Percentiles rank a stretch among this genome's conserved stretches.
Evolutionary conservation across 1,140 invertebrate species (phyloP).

Genomic region (Drosophila nannoptera): DNA sequence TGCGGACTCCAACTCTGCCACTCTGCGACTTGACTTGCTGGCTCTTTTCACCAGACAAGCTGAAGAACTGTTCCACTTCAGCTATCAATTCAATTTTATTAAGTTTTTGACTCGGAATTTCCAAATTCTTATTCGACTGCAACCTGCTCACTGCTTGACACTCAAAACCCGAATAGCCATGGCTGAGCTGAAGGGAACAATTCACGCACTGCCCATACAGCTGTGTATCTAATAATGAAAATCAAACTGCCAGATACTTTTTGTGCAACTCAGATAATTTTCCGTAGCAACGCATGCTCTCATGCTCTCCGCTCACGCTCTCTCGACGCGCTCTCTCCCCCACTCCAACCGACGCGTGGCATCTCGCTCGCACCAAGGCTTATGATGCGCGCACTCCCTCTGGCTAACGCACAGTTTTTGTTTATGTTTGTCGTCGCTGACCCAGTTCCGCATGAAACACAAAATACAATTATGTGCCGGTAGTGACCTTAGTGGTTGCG

Average conservation of each 20-base stretch:
- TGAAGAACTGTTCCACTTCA: neutral
- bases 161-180: conserved; percentile 46
- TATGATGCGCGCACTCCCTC: neutral
- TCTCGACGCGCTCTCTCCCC: conserved; percentile 5
- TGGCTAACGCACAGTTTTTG: conserved; percentile 25
- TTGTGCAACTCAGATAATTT: conserved; percentile 53
- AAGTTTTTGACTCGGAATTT: conserved; percentile 5
- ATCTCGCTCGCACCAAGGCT: neutral
- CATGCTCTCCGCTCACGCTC: neutral
- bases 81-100: neutral
- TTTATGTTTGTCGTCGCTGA: conserved; percentile 67
- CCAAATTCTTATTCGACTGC: conserved; percentile 54
- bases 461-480: conserved; percentile 26
- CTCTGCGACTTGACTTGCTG: neutral
- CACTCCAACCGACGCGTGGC: neutral
- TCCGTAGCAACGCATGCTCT: conserved; percentile 62
- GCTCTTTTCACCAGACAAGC: neutral
- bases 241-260: conserved; percentile 55
- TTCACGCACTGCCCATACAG: conserved; percentile 51
- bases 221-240: conserved; percentile 74
- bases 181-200: conserved; percentile 37
- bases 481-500: conserved; percentile 30
- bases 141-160: conserved; percentile 52
- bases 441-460: conserved; percentile 44
- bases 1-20: neutral